Evolutionary conservation across 1,140 invertebrate genomes (phyloP), one percentile per base, ranked within the genome.

Genomic region (Magallana gigas): DNA sequence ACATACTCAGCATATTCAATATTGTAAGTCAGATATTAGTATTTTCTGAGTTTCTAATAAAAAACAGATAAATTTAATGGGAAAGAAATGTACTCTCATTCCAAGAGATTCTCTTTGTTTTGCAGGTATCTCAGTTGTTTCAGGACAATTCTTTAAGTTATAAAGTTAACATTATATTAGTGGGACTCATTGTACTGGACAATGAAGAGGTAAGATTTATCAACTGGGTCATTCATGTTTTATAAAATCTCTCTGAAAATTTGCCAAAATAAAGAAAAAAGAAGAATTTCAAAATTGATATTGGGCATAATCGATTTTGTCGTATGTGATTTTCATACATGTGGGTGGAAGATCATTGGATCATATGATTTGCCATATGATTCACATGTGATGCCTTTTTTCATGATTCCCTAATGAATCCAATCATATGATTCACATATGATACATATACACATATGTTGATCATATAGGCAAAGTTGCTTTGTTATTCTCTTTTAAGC

Each of bases 1-100:
- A 93, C 71, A 86, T 93, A 14, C 90, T 94, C 9, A 94, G 92
- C 29, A 91, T 94, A 29, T 93, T 94, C 68, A 94, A 94, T 85
- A 94, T 93, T 87, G 93, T 94, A 90, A 90, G 90, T 90, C 56
- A 48, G 57, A 76, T 23, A 16, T 3, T 14, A 76, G 59, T 48
- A n/a, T 85, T 9, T 48, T 48, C 36, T 5, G 7, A 71, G 3
- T 8, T 48, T 57, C 14, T 81, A 59, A 18, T 29, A 57, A 81
- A 29, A 81, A 29, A 0, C 18, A 48, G 7, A n/a, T 56, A 57
- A 82, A 57, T 11, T 57, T 29, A 11, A 36, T 83, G 56, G 81
- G 11, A 56, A 12, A 85, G 48, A 14, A 76, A 68, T 57, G 14
- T 57, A 76, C 12, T 2, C 18, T 48, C 36, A 2, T 48, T 48